These are phyloP conservation scores for Clistopyga incitator DNA, from an alignment of 2,888 invertebrate species.

Conservation along the genomic window DNA sequence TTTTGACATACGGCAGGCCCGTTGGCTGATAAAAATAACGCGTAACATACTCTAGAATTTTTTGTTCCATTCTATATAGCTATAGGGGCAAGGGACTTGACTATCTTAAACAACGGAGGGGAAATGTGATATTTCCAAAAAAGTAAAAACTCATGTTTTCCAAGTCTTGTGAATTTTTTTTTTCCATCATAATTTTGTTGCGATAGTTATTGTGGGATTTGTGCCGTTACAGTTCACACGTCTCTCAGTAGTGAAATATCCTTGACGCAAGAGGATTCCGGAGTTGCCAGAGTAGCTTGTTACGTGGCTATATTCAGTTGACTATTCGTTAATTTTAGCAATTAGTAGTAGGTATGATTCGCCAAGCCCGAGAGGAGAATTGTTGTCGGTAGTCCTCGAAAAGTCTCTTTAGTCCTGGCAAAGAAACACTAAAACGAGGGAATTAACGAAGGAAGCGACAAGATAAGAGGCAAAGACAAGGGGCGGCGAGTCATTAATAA, in stretches of 20 bases:
- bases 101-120: too few species aligned
- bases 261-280: neutral
- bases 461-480: neutral
- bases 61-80: neutral
- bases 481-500: slow-evolving; percentile 8
- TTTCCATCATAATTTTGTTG: too few species aligned
- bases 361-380: neutral
- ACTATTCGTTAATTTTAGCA: neutral
- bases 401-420: neutral
- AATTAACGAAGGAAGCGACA: slow-evolving; percentile 12
- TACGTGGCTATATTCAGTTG: neutral
- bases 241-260: neutral
- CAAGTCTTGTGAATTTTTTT: too few species aligned
- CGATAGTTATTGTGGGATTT: too few species aligned
- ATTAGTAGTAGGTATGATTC: neutral
- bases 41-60: neutral
- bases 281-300: slow-evolving; percentile 6
- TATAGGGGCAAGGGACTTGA: neutral
- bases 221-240: too few species aligned
- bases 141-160: too few species aligned
- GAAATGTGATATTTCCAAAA: too few species aligned
- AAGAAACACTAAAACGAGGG: neutral
- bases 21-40: neutral
- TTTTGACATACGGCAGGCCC: neutral
- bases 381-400: neutral